Evolutionary conservation across 2,797 vertebrate species (phyloP).

Genomic region (Gobio occitaniae): DNA sequence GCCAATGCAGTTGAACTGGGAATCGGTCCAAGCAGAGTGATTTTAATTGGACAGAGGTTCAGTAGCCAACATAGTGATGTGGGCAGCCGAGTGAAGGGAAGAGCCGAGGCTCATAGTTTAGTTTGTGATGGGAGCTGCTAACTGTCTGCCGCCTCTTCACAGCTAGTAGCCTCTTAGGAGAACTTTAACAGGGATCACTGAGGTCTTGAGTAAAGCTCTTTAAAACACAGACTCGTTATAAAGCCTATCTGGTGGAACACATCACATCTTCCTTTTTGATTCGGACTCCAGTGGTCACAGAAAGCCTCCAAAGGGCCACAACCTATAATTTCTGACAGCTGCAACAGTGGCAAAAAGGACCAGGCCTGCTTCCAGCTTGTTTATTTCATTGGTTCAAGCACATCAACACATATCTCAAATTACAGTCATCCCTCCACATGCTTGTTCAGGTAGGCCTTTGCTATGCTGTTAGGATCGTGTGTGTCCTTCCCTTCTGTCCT

Average conservation of each 20-base stretch:
- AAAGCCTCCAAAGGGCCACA: neutral
- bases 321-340: constrained; percentile 39
- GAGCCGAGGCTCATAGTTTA: neutral
- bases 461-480: neutral
- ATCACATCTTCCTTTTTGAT: constrained; percentile 22
- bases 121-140: constrained; percentile 38
- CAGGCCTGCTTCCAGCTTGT: constrained; percentile 9
- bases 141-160: constrained; percentile 35
- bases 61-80: constrained; percentile 21
- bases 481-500: constrained; percentile 37
- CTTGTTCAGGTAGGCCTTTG: neutral
- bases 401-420: constrained; percentile 21
- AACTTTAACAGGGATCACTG: constrained; percentile 41
- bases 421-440: neutral
- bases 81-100: constrained; percentile 41
- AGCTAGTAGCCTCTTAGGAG: constrained; percentile 36
- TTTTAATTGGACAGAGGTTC: constrained; percentile 54
- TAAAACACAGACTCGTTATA: constrained; percentile 34
- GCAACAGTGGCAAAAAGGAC: constrained; percentile 1
- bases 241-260: constrained; percentile 21
- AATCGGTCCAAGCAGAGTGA: constrained; percentile 34
- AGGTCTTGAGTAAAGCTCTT: constrained; percentile 36
- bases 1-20: constrained; percentile 17
- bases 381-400: constrained; percentile 8
- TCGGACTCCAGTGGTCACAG: constrained; percentile 12